phyloP scores from a whole-genome alignment of 2,797 vertebrate genomes.

The Cynodonichthys magdalenae region DNA sequence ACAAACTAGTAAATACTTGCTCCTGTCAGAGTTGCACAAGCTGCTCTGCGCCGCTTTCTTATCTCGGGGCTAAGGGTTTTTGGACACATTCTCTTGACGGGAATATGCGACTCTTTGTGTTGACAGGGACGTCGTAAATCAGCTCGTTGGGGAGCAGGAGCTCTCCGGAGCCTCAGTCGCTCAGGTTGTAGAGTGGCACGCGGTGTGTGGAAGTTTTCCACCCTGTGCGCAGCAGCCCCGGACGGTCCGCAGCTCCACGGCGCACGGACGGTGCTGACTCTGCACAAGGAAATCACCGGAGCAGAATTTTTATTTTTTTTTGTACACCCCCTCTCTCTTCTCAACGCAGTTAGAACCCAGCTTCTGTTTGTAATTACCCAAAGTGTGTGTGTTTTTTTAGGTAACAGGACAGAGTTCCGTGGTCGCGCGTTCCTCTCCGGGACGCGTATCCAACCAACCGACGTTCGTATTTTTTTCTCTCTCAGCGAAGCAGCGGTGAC shows the following conservation, averaged over 20 bases:
- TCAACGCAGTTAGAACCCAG: slow-evolving; percentile 62
- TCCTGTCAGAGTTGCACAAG: slow-evolving; percentile 21
- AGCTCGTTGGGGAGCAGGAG: slow-evolving; percentile 27
- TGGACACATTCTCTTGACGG: slow-evolving; percentile 50
- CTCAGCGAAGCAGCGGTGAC: slow-evolving; percentile 33
- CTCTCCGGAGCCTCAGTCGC: slow-evolving; percentile 41
- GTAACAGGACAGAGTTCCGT: slow-evolving; percentile 51
- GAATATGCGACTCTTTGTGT: slow-evolving; percentile 63
- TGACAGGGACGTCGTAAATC: slow-evolving; percentile 58
- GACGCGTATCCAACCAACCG: slow-evolving; percentile 65
- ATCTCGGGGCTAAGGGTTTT: slow-evolving; percentile 47
- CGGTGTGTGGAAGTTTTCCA: slow-evolving; percentile 10
- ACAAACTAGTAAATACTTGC: slow-evolving; percentile 10
- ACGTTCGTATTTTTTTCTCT: slow-evolving; percentile 50
- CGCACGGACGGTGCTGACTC: slow-evolving; percentile 74
- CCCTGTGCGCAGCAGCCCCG: slow-evolving; percentile 36
- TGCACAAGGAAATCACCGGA: slow-evolving; percentile 72
- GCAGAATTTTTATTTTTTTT: slow-evolving; percentile 54
- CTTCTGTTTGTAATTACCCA: slow-evolving; percentile 54
- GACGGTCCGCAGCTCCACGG: slow-evolving; percentile 62
- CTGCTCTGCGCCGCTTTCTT: slow-evolving; percentile 44
- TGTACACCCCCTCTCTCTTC: slow-evolving; percentile 27
- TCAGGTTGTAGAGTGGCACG: slow-evolving; percentile 64
- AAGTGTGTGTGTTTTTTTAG: too few relatives aligned
- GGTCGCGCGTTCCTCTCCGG: slow-evolving; percentile 32